A percentile compares a stretch with the other conserved stretches of the same genome.
phyloP scores from a whole-genome alignment of 1,140 invertebrate species.

The Schlechtendalia chinensis region DNA sequence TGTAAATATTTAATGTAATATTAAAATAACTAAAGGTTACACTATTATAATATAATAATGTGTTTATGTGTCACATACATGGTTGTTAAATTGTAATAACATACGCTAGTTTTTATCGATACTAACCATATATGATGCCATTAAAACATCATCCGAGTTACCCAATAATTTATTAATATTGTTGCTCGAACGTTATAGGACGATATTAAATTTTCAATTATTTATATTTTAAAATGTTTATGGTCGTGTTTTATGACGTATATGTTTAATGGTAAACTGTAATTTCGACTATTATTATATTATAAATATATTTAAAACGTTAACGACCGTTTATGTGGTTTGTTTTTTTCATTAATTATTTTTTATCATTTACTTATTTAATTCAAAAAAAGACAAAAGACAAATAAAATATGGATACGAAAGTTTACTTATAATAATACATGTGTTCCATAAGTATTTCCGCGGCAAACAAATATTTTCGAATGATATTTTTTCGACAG shows the following conservation, averaged over 20 bases:
- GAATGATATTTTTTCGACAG: too few species aligned
- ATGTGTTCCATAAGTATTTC: too few species aligned
- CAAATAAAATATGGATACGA: too few species aligned
- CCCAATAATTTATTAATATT: not conserved
- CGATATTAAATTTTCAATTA: constrained; percentile 19
- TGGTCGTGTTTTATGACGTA: not conserved
- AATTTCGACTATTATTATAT: not conserved
- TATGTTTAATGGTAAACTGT: not conserved
- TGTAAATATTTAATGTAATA: too few species aligned
- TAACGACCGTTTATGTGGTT: not conserved
- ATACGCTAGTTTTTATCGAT: not conserved
- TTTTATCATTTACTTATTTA: too few species aligned
- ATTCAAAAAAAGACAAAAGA: too few species aligned
- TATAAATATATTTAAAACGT: not conserved
- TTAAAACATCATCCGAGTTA: not conserved
- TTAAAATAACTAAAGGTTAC: not conserved
- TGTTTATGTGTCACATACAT: not conserved
- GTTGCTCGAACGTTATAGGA: not conserved
- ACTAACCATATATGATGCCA: not conserved
- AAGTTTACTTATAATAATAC: too few species aligned
- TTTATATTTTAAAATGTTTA: constrained; percentile 9
- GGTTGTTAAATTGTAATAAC: not conserved
- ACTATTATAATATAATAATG: not conserved
- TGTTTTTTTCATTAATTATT: too few species aligned
- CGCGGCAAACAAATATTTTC: too few species aligned